These are phyloP conservation scores for Magallana nippona DNA, from an alignment of 2,888 invertebrate genomes.

Conservation along the genomic window DNA sequence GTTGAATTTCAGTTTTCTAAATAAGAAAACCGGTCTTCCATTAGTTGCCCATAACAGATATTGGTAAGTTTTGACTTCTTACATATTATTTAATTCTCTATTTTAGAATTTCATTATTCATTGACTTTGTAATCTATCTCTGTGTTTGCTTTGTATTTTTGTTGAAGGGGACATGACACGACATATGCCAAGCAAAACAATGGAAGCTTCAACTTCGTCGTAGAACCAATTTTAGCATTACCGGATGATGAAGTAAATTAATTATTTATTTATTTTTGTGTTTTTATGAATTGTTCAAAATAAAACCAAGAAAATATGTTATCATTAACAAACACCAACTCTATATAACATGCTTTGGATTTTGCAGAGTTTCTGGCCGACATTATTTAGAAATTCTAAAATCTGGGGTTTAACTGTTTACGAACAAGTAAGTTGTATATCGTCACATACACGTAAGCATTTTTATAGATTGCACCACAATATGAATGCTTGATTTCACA, in stretches of 20 bases:
- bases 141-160: neutral
- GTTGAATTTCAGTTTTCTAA: conserved; percentile 55
- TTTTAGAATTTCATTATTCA: no score
- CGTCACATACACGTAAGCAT: no score
- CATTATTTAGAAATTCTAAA: conserved; percentile 62
- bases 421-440: conserved; percentile 66
- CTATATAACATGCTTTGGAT: no score
- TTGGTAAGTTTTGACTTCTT: conserved; percentile 56
- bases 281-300: no score
- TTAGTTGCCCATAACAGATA: conserved; percentile 64
- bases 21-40: conserved; percentile 55
- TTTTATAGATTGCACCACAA: no score
- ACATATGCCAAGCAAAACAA: conserved; percentile 75
- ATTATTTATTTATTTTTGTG: neutral
- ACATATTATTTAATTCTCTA: no score
- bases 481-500: no score
- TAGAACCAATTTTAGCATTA: conserved; percentile 51
- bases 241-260: conserved; percentile 44
- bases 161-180: conserved; percentile 69
- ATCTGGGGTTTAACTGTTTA: conserved; percentile 68
- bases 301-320: neutral
- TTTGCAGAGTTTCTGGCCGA: conserved; percentile 70
- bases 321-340: neutral
- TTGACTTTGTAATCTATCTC: no score
- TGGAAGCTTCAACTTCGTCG: conserved; percentile 66